Percentiles rank a stretch among this genome's conserved stretches.
Conservation (phyloP, 92 coral and sea anemone species). For the Blastomussa wellsi region DNA sequence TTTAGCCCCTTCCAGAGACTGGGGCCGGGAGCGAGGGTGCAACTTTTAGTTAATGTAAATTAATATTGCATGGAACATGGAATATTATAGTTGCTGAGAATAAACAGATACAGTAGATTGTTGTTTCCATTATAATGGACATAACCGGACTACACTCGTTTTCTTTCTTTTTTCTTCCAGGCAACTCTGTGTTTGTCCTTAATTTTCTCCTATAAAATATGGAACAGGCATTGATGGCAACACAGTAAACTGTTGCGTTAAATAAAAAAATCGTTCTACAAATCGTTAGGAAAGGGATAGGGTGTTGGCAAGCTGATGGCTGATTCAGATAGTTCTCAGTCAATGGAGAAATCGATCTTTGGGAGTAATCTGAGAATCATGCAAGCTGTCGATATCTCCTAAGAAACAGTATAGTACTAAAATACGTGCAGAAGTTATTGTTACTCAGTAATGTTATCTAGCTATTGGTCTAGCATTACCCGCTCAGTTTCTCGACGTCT, state of each 20-base stretch:
- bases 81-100: too few relatives aligned
- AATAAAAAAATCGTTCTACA: too few relatives aligned
- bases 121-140: background rate
- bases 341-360: background rate
- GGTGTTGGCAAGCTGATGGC: too few relatives aligned
- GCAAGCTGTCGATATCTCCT: background rate
- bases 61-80: too few relatives aligned
- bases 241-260: background rate
- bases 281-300: too few relatives aligned
- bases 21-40: too few relatives aligned
- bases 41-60: too few relatives aligned
- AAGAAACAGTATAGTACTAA: background rate
- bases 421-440: background rate
- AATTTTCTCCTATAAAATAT: background rate
- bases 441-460: background rate
- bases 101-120: background rate
- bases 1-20: too few relatives aligned
- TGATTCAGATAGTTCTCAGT: too few relatives aligned
- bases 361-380: background rate
- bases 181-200: background rate
- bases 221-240: background rate
- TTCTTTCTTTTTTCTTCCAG: conserved; percentile 19
- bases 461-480: background rate
- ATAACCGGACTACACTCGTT: background rate
- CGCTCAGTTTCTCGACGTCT: background rate